Evolutionary conservation across 2,113 vertebrate species (phyloP).

Genomic region (Alligator mississippiensis): DNA sequence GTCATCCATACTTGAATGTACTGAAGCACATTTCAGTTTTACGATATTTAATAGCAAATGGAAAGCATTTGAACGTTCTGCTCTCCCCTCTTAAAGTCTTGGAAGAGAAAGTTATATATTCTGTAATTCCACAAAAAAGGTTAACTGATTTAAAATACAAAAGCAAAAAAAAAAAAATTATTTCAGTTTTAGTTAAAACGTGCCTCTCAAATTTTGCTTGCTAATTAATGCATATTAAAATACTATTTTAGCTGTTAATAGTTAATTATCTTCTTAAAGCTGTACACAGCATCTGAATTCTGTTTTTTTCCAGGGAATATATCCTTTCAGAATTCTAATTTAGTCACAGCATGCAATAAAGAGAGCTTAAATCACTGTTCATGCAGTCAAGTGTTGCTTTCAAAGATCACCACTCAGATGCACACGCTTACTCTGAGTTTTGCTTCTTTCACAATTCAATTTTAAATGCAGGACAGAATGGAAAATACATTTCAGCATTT

Average conservation of each 20-base stretch:
- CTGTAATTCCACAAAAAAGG: neutral
- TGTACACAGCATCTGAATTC: neutral
- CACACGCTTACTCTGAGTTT: neutral
- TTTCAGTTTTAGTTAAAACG: neutral
- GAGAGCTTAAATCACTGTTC: neutral
- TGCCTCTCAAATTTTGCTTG: neutral
- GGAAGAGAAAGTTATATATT: neutral
- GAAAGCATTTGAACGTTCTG: neutral
- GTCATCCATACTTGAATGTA: neutral
- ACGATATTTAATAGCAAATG: neutral
- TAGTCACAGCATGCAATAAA: neutral
- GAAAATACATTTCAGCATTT: neutral
- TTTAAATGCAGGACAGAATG: neutral
- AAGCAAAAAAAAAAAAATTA: fast-evolving
- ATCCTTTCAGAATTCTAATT: neutral
- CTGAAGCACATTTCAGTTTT: neutral
- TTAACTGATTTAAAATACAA: neutral
- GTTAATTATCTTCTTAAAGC: neutral
- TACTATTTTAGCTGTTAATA: neutral
- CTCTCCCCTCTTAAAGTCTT: neutral
- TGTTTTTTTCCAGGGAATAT: neutral
- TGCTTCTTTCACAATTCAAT: neutral
- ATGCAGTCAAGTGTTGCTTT: neutral
- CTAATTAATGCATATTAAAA: neutral
- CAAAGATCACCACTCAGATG: neutral